Base-by-base conservation (phyloP, 2,113 vertebrate genomes). In the Pyxicephalus adspersus region DNA sequence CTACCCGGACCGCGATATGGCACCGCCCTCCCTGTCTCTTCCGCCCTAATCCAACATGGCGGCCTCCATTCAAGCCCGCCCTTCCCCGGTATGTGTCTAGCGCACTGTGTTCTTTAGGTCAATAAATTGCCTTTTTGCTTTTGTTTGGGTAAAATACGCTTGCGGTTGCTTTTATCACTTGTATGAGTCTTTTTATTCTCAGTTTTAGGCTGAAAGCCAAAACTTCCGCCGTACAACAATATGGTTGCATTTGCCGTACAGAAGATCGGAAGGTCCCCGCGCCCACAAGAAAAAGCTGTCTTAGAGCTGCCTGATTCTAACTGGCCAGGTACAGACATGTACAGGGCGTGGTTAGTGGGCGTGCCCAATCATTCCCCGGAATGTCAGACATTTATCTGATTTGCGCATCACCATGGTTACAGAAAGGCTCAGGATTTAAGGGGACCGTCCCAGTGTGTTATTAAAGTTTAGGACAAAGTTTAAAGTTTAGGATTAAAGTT, bases 41-140 rank as follows among this genome's bases (percentile, higher is more conserved):
- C 73, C 73, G 38, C 73, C 73, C 58, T 76, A 63, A 58, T 15
- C 0, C 28, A 79, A 54, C 3, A 60, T 60, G 52, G 77, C 65
- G 31, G 20, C 73, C 8, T 6, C 58, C 70, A 1, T 22, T 17
- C 51, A 31, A 45, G 5, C 58, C 13, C 45, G 50, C 45, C 13
- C 45, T 25, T 54, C 8, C 23, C 64, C 29, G 20, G 29, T 1
- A 1, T 45, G 61, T 64, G 15, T n/a, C n/a, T n/a, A n/a, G n/a
- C n/a, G n/a, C n/a, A n/a, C n/a, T n/a, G n/a, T 64, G 20, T 45
- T 20, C 65, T 45, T 13, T 9, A 45, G 15, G 6, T 9, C 38
- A 9, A 45, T 0, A 1, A 45, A 45, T 13, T 2, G 8, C 11
- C 38, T 45, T 45, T 9, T 13, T 13, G 38, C 15, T 13, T 45